phyloP scores from a whole-genome alignment of 35 echinoderm and acorn worm genomes.

The Hemicentrotus pulcherrimus region DNA sequence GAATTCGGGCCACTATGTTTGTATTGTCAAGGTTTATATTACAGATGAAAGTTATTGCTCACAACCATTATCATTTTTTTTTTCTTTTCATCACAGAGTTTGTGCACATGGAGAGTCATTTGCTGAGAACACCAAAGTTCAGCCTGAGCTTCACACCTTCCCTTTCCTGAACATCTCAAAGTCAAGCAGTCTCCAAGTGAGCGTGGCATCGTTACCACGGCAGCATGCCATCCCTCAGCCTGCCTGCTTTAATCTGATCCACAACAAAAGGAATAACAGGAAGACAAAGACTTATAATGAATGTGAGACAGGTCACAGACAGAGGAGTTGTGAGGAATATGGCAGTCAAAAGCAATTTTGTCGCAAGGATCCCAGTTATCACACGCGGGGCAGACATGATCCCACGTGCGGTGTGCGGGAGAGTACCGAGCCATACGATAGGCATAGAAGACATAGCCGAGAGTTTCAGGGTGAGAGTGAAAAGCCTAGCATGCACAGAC shows the following conservation, averaged over 20 bases:
- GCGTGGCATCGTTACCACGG: constrained; percentile 81
- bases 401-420: background rate
- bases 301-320: background rate
- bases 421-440: background rate
- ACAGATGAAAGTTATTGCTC: background rate
- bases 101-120: constrained; percentile 96
- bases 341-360: background rate
- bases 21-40: background rate
- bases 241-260: constrained; percentile 53
- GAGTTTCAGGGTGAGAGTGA: background rate
- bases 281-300: constrained; percentile 28
- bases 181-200: constrained; percentile 79
- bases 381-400: background rate
- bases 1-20: no score
- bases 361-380: background rate
- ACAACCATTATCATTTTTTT: background rate
- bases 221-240: constrained; percentile 69
- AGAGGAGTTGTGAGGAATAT: background rate
- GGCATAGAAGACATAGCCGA: background rate
- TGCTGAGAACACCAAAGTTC: constrained; percentile 69
- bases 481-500: background rate
- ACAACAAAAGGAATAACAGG: constrained; percentile 35
- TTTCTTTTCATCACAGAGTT: constrained; percentile 59
- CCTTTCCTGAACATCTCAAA: constrained; percentile 81
- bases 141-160: constrained; percentile 88